phyloP scores from a whole-genome alignment of 30 jellyfish, hydroid and myxozoan genomes.

The Hydractinia echinata region DNA sequence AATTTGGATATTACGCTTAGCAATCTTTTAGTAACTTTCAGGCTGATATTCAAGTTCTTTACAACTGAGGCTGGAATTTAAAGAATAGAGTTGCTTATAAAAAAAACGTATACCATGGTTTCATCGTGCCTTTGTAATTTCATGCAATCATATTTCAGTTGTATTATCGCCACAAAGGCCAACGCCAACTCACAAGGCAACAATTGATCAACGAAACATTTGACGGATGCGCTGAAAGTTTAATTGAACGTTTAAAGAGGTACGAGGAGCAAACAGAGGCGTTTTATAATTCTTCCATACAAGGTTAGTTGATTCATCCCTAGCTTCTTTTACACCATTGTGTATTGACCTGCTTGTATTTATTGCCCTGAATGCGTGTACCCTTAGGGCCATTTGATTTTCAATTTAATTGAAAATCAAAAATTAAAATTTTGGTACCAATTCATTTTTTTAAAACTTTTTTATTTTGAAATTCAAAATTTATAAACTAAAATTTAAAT shows the following conservation, averaged over 20 bases:
- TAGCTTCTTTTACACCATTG: neutral
- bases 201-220: slow-evolving; percentile 62
- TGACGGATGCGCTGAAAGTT: slow-evolving; percentile 76
- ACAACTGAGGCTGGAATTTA: no score
- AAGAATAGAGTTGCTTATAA: neutral
- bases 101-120: neutral
- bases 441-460: no score
- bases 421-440: no score
- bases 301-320: slow-evolving; percentile 36
- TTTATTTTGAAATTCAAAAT: no score
- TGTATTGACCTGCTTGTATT: neutral
- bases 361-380: no score
- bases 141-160: slow-evolving; percentile 23
- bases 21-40: no score
- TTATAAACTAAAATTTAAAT: no score
- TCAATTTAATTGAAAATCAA: no score
- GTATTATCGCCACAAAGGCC: slow-evolving; percentile 85
- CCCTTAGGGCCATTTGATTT: no score
- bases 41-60: no score
- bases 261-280: slow-evolving; percentile 58
- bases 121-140: neutral
- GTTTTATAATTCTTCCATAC: slow-evolving; percentile 61
- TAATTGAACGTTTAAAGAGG: slow-evolving; percentile 46
- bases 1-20: no score
- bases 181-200: slow-evolving; percentile 61